Base-by-base conservation (phyloP, 2,888 invertebrate species). In the Drosophila borealis region DNA sequence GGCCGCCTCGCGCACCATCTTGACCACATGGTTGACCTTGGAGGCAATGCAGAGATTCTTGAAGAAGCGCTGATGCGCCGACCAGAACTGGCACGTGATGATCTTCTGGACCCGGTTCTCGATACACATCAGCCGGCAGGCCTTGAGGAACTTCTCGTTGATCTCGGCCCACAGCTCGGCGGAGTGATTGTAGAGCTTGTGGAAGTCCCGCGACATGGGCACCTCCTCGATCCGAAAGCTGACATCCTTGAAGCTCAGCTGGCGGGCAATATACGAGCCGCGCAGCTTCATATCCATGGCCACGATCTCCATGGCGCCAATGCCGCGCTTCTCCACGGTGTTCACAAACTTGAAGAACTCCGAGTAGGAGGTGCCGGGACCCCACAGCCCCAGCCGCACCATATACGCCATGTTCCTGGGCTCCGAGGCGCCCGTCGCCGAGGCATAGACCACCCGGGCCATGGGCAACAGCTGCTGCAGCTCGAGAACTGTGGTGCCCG, bases 41-140 rank as follows among this genome's bases (percentile, higher is more conserved):
- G 99, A 96, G 0, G 99, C 99, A 80, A 99, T 99, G 92, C 99
- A 99, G 13, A 99, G 94, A 92, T 99, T 99, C 92, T 99, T 99
- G 94, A 99, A 99, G 94, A 98, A 99, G 61, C 98, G 94, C 93
- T 99, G 99, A 94, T 99, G 99, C n/a, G 98, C 96, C 0, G 98
- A 98, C 99, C 99, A 99, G 93, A 99, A 99, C 93, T 99, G 99
- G 0, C 98, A 98, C 98, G 99, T 99, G 96, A 99, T 98, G 11
- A 97, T 97, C 93, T 99, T 99, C 92, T 96, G 96, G 96, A 98
- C 96, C 55, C 97, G 95, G 78, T 96, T 97, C 91, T 98, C 98
- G 0, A 98, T 97, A 92, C 97, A 97, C 81, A 98, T 96, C 59
- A 98, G 93, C 90, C 98, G 98, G 0, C 98, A 97, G 0, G 98